Conservation (phyloP, 1,140 invertebrate genomes). For the Paraescarpia echinospica region DNA sequence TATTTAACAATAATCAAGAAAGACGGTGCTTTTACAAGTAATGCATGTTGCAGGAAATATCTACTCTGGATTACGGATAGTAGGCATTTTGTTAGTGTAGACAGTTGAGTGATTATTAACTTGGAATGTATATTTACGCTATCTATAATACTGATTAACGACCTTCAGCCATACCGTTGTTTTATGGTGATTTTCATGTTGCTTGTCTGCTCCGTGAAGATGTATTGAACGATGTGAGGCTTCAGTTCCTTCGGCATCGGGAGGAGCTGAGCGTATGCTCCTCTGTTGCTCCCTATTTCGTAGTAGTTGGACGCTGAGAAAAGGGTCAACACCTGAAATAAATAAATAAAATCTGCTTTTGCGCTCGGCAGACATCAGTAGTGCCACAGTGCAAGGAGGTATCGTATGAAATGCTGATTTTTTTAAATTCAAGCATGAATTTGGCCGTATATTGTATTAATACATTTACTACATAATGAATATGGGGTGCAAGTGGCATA, state of each 20-base stretch:
- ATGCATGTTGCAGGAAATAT: no score
- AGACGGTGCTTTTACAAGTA: no score
- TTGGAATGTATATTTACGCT: background rate
- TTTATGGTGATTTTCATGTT: constrained; percentile 71
- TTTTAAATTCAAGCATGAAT: no score
- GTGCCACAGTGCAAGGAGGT: no score
- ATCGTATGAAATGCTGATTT: no score
- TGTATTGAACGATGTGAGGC: constrained; percentile 83
- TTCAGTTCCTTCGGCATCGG: constrained; percentile 68
- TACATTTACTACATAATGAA: no score
- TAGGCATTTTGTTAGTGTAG: background rate
- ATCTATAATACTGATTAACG: background rate
- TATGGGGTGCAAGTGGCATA: no score
- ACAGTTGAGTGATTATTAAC: background rate
- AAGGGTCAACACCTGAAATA: constrained; percentile 78
- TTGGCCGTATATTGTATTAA: no score
- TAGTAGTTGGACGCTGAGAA: constrained; percentile 95
- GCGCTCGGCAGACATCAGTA: no score
- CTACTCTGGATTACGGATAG: background rate
- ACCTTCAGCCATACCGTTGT: constrained; percentile 61
- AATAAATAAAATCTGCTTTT: background rate
- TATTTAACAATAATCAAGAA: no score
- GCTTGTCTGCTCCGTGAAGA: constrained; percentile 57
- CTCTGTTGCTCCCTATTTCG: constrained; percentile 86
- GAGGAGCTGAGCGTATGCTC: constrained; percentile 79